Conservation (phyloP, 64 coral and sea anemone genomes). For the Dendrophyllia cribrosa region DNA sequence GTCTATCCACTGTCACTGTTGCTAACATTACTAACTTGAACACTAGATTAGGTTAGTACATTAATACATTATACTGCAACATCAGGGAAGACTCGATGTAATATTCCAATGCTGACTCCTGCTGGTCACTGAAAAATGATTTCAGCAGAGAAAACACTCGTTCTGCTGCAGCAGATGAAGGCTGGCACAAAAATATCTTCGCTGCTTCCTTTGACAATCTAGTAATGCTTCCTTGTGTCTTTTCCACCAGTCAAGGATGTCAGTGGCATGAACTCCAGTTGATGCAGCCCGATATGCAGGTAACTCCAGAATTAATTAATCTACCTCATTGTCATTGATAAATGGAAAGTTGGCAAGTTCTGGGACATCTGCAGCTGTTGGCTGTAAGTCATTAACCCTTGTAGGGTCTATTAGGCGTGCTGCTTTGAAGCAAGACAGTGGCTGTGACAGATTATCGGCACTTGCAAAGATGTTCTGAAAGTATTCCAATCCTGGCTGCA, state of each 20-base stretch:
- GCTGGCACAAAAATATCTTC: conserved; percentile 23
- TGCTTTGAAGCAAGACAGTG: too few relatives aligned
- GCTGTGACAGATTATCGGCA: conserved; percentile 12
- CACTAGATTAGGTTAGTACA: conserved; percentile 21
- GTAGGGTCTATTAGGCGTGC: background rate
- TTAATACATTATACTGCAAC: conserved; percentile 20
- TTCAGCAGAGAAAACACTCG: conserved; percentile 33
- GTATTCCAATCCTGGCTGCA: conserved; percentile 23
- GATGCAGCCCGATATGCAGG: conserved; percentile 22
- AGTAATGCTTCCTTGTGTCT: conserved; percentile 31
- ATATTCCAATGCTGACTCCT: conserved; percentile 2
- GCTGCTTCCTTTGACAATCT: conserved; percentile 10
- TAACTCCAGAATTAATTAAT: conserved; percentile 27
- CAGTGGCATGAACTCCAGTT: conserved; percentile 6
- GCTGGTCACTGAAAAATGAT: conserved; percentile 17
- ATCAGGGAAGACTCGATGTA: conserved; percentile 13
- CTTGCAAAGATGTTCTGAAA: conserved; percentile 23
- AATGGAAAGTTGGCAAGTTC: conserved; percentile 39
- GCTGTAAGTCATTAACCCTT: conserved; percentile 10
- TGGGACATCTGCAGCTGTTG: conserved; percentile 28
- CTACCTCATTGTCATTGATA: conserved; percentile 14
- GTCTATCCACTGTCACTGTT: conserved; percentile 8
- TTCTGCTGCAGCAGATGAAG: conserved; percentile 43
- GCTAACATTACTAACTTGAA: conserved; percentile 26
- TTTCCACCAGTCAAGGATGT: conserved; percentile 31